Conservation (phyloP, 2,888 invertebrate species). For the Hirudinaria manillensis region DNA sequence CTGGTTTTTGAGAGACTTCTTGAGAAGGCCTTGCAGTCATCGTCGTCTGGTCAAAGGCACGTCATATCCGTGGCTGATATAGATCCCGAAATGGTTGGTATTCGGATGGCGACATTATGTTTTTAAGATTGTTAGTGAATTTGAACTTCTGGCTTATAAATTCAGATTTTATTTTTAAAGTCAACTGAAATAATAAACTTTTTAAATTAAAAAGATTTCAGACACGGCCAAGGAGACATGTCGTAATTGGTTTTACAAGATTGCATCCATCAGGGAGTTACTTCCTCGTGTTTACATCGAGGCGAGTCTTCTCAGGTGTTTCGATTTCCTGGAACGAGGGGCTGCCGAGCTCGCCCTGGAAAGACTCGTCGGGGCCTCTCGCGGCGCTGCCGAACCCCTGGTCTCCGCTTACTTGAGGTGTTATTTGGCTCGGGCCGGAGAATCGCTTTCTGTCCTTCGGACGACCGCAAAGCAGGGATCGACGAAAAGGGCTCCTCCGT, state of each 20-base stretch:
- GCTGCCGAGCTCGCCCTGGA: constrained; percentile 66
- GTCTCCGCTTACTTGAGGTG: constrained; percentile 83
- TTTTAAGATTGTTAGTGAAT: background rate
- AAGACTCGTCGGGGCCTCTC: constrained; percentile 75
- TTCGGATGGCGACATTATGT: no score
- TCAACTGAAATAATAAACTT: background rate
- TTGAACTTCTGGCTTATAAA: no score
- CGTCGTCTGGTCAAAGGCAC: constrained; percentile 1
- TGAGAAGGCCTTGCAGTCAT: constrained; percentile 43
- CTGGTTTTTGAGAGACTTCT: constrained; percentile 51
- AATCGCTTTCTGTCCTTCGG: background rate
- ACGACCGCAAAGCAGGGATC: no score
- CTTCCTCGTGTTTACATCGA: constrained; percentile 85
- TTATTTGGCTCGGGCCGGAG: constrained; percentile 68
- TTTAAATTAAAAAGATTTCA: constrained; percentile 58
- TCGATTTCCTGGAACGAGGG: constrained; percentile 71
- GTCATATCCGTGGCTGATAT: constrained; percentile 3
- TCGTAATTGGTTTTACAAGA: constrained; percentile 97
- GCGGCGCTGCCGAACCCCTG: constrained; percentile 89
- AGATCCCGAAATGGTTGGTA: constrained; percentile 16
- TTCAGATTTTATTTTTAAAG: background rate
- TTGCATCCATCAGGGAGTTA: constrained; percentile 90
- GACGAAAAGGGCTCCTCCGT: no score
- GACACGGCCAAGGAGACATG: constrained; percentile 84
- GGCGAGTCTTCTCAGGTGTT: constrained; percentile 82